Conservation (phyloP, 2,113 vertebrate species). For the Oceanites oceanicus region DNA sequence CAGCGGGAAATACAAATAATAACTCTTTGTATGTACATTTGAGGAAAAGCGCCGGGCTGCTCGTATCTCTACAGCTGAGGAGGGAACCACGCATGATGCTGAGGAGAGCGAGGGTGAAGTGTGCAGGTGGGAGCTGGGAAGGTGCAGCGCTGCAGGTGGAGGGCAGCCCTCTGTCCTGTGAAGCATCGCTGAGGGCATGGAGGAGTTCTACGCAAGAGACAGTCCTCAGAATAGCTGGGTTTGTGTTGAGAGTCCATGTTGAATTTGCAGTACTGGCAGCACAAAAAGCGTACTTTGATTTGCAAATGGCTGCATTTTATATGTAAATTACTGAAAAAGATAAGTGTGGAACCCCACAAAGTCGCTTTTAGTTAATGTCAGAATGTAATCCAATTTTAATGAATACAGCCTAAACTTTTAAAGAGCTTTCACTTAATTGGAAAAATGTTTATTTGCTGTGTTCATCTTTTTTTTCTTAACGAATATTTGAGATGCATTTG, state of each 20-base stretch:
- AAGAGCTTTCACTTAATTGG: conserved; percentile 40
- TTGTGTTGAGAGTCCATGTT: background rate
- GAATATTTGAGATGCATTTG: conserved; percentile 39
- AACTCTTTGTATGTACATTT: background rate
- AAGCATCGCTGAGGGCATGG: background rate
- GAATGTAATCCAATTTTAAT: conserved; percentile 33
- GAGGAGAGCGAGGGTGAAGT: background rate
- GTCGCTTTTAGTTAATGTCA: background rate
- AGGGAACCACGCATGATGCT: accelerated
- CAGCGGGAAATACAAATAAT: background rate
- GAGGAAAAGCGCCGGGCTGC: background rate
- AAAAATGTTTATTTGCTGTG: conserved; percentile 44
- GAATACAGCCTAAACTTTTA: conserved; percentile 21
- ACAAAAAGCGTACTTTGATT: conserved; percentile 11
- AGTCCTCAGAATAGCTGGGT: background rate
- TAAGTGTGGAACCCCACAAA: background rate
- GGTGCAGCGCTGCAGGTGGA: background rate
- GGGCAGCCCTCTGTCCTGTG: background rate
- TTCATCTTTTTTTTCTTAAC: conserved; percentile 10
- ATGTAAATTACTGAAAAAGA: conserved; percentile 8
- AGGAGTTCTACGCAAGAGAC: background rate
- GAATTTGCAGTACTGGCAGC: background rate
- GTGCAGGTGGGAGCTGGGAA: background rate
- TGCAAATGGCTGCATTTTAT: conserved; percentile 29
- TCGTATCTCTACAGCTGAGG: background rate